Base-by-base conservation (phyloP, 2,113 vertebrate genomes). In the Cebus imitator region DNA sequence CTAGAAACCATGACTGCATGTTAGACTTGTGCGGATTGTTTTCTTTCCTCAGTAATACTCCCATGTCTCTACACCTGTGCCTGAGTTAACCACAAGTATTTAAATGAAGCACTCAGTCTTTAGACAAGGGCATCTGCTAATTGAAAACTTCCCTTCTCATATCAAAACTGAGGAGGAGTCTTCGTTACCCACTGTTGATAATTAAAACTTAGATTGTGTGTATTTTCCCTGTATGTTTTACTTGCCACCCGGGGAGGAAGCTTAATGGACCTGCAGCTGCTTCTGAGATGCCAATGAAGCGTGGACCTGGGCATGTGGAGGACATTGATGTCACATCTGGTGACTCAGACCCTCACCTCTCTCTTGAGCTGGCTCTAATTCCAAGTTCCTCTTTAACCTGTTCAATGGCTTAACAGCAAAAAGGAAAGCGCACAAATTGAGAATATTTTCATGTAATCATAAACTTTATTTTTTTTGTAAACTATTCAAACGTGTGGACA, bases 161-260 rank as follows among this genome's bases (percentile, higher is more conserved):
- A 45, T 70, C 43, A 52, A 43, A 50, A 16, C 35, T 13, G 17
- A 79, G 58, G n/a, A 11, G 4, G 30, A 27, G 4, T 52, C 43
- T 78, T n/a, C 45, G 8, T 5, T 20, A 21, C 64, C 21, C 32
- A 7, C 27, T 2, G 0, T 6, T 45, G 50, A 16, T 25, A 8
- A 58, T 45, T 30, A 55, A 4, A 64, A 52, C 1, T 9, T 27
- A 32, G 11, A 8, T 9, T 0, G 3, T 32, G 4, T 23, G 8
- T 27, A 4, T 32, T 21, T 48, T 66, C n/a, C 9, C 37, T 43
- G 27, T 0, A 0, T 8, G 10, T 8, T 50, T n/a, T 9, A 50
- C 16, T 37, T 45, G 11, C 27, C 6, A 45, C 30, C 3, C 0
- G 10, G 52, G 4, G 17, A 10, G 50, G 70, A 76, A 57, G 68